Evolutionary conservation across 2,888 invertebrate genomes (phyloP).

Genomic region (Drosophila imparisetae): DNA sequence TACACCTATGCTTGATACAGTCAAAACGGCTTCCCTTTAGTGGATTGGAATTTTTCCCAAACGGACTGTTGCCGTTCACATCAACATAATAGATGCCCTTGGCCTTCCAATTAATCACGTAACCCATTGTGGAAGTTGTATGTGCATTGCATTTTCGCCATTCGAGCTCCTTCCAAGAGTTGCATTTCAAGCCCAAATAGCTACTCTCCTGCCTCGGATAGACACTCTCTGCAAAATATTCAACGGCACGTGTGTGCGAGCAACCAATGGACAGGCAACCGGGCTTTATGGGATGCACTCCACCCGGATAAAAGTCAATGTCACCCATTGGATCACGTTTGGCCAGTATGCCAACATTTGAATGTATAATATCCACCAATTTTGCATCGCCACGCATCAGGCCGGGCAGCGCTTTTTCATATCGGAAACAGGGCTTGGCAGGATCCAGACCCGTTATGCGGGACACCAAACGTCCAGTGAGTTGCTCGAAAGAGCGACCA

Average conservation of each 20-base stretch:
- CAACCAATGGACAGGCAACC: slow-evolving; percentile 79
- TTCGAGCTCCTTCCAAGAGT: slow-evolving; percentile 66
- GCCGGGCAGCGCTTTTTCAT: slow-evolving; percentile 69
- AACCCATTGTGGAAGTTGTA: slow-evolving; percentile 75
- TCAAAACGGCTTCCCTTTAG: not conserved
- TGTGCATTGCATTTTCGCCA: slow-evolving; percentile 56
- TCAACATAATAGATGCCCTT: slow-evolving; percentile 81
- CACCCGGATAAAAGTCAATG: slow-evolving; percentile 83
- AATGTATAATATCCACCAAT: slow-evolving; percentile 82
- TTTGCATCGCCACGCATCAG: slow-evolving; percentile 80
- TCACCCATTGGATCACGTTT: slow-evolving; percentile 80
- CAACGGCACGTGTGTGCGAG: slow-evolving; percentile 79
- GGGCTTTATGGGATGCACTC: slow-evolving; percentile 74
- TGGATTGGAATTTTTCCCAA: slow-evolving; percentile 54
- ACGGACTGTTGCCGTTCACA: slow-evolving; percentile 74
- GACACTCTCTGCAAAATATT: slow-evolving; percentile 80
- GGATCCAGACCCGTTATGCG: slow-evolving; percentile 84
- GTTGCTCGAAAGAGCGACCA: slow-evolving; percentile 74
- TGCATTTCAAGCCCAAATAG: slow-evolving; percentile 75
- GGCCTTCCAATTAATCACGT: slow-evolving; percentile 52
- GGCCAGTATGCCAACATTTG: slow-evolving; percentile 80
- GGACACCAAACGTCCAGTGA: slow-evolving; percentile 74
- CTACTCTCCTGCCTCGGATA: slow-evolving; percentile 76
- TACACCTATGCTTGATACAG: slow-evolving; percentile 18
- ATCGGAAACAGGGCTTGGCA: slow-evolving; percentile 82